phyloP scores from a whole-genome alignment of 2,797 vertebrate species.

The Semotilus atromaculatus region DNA sequence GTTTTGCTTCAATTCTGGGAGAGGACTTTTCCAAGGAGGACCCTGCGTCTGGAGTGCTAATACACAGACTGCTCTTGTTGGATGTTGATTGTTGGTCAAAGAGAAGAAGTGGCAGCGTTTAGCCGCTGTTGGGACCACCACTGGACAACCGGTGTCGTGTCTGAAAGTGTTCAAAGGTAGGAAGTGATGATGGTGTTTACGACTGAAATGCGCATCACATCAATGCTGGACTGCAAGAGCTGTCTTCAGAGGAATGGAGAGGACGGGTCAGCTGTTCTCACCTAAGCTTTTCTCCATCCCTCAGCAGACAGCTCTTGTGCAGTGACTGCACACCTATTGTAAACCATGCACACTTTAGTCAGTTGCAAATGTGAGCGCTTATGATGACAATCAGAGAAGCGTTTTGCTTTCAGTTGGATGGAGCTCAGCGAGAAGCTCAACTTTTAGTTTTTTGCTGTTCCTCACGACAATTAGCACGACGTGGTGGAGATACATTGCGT shows the following conservation, averaged over 20 bases:
- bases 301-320: neutral
- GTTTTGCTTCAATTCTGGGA: slow-evolving; percentile 6
- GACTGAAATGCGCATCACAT: slow-evolving; percentile 4
- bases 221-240: neutral
- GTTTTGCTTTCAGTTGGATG: slow-evolving; percentile 10
- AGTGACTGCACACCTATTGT: slow-evolving; percentile 10
- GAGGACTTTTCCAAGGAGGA: slow-evolving; percentile 40
- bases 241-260: slow-evolving; percentile 2
- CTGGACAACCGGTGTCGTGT: slow-evolving; percentile 46
- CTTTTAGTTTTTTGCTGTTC: slow-evolving; percentile 39
- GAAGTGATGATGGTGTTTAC: neutral
- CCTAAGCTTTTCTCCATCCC: neutral
- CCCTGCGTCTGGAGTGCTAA: slow-evolving; percentile 55
- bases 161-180: slow-evolving; percentile 59
- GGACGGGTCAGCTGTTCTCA: slow-evolving; percentile 18
- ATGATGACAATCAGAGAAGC: neutral
- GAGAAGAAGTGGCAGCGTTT: slow-evolving; percentile 52
- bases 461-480: neutral
- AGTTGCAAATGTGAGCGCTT: slow-evolving; percentile 4
- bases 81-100: slow-evolving; percentile 63
- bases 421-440: slow-evolving; percentile 10
- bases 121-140: slow-evolving; percentile 56
- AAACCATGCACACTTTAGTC: neutral
- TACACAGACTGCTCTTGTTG: slow-evolving; percentile 57
- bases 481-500: neutral